These are phyloP conservation scores for Tricholaema leucomelas DNA, from an alignment of 2,113 vertebrate genomes.

Conservation along the genomic window DNA sequence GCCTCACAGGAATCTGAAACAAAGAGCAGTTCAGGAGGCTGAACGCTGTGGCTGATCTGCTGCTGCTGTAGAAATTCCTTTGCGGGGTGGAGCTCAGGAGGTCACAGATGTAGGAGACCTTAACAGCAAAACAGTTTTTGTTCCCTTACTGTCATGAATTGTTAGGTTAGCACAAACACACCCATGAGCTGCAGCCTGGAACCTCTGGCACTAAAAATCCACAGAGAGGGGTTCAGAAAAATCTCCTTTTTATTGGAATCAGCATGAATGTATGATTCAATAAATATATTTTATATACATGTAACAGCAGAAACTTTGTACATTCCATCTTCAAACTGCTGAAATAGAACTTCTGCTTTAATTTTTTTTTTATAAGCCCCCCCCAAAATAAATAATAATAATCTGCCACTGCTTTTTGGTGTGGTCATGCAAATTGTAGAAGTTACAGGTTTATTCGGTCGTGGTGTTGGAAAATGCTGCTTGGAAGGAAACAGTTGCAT, in stretches of 20 bases:
- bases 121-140: not conserved
- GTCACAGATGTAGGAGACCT: not conserved
- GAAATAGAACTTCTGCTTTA: slow-evolving; percentile 77
- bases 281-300: slow-evolving; percentile 98
- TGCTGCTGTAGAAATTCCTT: not conserved
- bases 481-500: slow-evolving; percentile 80
- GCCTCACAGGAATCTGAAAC: not conserved
- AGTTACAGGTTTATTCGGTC: slow-evolving; percentile 75
- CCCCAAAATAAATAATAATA: slow-evolving; percentile 81
- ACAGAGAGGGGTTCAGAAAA: slow-evolving; percentile 90
- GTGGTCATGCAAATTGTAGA: slow-evolving; percentile 86
- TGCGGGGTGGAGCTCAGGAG: not conserved
- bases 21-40: not conserved
- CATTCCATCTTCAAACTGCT: slow-evolving; percentile 88
- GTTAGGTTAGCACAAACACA: fast-evolving
- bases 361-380: slow-evolving; percentile 86
- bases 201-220: slow-evolving; percentile 9
- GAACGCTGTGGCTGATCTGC: not conserved
- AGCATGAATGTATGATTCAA: slow-evolving; percentile 94
- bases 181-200: not conserved
- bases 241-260: slow-evolving; percentile 86
- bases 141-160: not conserved
- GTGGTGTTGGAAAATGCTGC: slow-evolving; percentile 82
- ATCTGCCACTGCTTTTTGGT: slow-evolving; percentile 84
- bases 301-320: slow-evolving; percentile 92